Conservation (phyloP, 2,113 vertebrate genomes). For the Melanerpes formicivorus region DNA sequence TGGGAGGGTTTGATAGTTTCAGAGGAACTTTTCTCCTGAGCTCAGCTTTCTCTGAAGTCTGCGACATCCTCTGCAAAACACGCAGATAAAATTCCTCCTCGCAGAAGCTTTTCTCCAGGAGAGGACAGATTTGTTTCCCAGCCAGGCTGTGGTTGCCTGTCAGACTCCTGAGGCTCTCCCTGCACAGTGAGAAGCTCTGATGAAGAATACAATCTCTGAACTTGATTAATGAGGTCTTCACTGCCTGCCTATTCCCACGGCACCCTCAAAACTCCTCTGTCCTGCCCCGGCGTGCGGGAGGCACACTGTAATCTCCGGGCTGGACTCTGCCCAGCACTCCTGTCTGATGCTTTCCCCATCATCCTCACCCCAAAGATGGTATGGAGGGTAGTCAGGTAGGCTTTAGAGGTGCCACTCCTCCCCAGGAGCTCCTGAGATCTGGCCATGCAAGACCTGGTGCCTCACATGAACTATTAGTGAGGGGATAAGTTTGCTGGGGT, state of each 20-base stretch:
- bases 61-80: not conserved
- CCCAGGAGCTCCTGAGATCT: not conserved
- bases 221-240: constrained; percentile 8
- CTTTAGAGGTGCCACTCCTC: not conserved
- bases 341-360: not conserved
- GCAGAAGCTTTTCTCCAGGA: not conserved
- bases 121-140: not conserved
- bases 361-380: not conserved
- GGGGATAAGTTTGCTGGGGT: not conserved
- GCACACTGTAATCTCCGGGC: not conserved
- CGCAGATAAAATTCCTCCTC: not conserved
- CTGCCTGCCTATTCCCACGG: not conserved
- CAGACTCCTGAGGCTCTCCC: not conserved
- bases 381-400: not conserved
- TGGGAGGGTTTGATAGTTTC: not conserved
- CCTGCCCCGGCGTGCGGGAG: not conserved
- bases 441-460: not conserved
- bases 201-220: not conserved
- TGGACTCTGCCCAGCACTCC: not conserved
- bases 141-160: not conserved
- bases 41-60: not conserved
- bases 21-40: not conserved
- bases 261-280: not conserved
- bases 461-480: not conserved
- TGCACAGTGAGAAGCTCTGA: not conserved